Conservation (phyloP, 2,797 vertebrate species). For the Benthosema pterotum region DNA sequence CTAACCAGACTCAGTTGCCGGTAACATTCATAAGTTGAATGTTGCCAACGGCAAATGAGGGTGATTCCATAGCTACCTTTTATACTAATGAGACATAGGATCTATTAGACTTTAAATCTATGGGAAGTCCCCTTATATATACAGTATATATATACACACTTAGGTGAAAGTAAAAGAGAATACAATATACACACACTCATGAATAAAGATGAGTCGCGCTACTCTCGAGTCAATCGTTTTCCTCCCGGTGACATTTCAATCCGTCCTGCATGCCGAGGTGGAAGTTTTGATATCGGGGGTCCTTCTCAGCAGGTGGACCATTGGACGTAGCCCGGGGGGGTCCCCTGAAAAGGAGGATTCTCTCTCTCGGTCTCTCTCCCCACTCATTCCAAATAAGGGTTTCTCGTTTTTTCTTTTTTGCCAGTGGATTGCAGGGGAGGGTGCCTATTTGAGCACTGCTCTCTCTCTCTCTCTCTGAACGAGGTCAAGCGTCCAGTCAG, state of each 20-base stretch:
- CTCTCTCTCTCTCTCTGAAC: constrained; percentile 77
- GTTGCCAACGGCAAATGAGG: too few relatives aligned
- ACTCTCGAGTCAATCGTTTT: background rate
- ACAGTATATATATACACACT: too few relatives aligned
- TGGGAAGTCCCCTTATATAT: too few relatives aligned
- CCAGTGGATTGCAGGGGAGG: constrained; percentile 78
- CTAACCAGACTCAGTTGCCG: too few relatives aligned
- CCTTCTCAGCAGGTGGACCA: constrained; percentile 41
- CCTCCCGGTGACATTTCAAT: constrained; percentile 60
- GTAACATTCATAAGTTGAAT: too few relatives aligned
- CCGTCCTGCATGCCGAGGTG: constrained; percentile 56
- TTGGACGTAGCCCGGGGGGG: background rate
- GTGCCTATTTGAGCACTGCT: constrained; percentile 71
- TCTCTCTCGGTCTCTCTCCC: constrained; percentile 7
- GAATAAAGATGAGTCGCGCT: too few relatives aligned
- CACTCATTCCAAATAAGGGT: constrained; percentile 59
- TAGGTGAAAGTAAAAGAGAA: too few relatives aligned
- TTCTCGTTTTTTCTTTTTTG: constrained; percentile 47
- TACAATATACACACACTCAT: too few relatives aligned
- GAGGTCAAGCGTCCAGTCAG: constrained; percentile 78
- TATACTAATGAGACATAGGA: too few relatives aligned
- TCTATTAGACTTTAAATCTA: too few relatives aligned
- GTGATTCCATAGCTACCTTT: too few relatives aligned
- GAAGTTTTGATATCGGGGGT: constrained; percentile 74
- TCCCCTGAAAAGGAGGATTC: constrained; percentile 33